These are phyloP conservation scores for human DNA, from an alignment of 2,113 vertebrate genomes.

Conservation along the genomic window GRCh38 chr11:82118501-82119000, in stretches of 20 bases:
- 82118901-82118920: background rate
- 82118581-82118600: background rate
- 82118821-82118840: background rate
- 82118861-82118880: background rate
- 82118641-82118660: slow-evolving; percentile 46
- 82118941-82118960: background rate
- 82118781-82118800: slow-evolving; percentile 14
- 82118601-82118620: slow-evolving; percentile 55
- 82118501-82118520: slow-evolving; percentile 81
- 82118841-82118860: background rate
- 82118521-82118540: slow-evolving; percentile 46
- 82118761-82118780: slow-evolving; percentile 62
- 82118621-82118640: slow-evolving; percentile 15
- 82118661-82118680: slow-evolving; percentile 9
- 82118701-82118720: slow-evolving; percentile 9
- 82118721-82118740: slow-evolving; percentile 16
- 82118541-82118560: background rate
- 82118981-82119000: background rate
- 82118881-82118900: background rate
- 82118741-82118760: slow-evolving; percentile 55
- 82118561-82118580: background rate
- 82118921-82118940: background rate
- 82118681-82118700: background rate
- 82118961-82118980: background rate
- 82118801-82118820: background rate